Percentiles rank a stretch among this genome's conserved stretches.
phyloP scores from a whole-genome alignment of 2,797 vertebrate species.

The Smutsia gigantea region DNA sequence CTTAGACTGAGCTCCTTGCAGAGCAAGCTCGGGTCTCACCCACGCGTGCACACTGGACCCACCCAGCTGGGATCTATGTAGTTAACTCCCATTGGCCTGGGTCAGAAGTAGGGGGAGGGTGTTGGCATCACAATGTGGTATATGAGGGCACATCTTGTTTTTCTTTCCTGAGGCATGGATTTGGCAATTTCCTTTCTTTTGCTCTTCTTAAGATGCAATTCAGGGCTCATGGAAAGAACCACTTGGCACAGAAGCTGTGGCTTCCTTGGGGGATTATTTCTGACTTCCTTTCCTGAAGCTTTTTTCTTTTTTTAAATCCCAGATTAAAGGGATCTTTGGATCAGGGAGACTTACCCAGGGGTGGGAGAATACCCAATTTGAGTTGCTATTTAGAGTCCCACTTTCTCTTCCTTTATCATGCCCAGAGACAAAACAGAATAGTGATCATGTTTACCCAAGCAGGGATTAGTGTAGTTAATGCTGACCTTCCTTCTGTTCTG shows the following conservation, averaged over 20 bases:
- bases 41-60: accelerated
- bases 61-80: background rate
- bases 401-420: background rate
- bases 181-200: background rate
- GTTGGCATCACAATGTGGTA: accelerated
- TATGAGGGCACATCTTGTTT: accelerated
- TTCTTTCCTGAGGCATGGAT: accelerated
- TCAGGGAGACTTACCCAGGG: too few relatives aligned
- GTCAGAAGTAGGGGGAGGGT: accelerated
- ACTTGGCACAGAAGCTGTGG: accelerated
- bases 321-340: background rate
- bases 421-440: background rate
- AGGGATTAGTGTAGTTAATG: background rate
- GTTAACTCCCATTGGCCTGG: accelerated
- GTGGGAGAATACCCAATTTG: background rate
- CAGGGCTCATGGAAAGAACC: background rate
- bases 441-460: too few relatives aligned
- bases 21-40: background rate
- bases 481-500: background rate
- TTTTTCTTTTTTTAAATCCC: background rate
- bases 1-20: background rate
- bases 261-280: background rate
- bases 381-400: background rate
- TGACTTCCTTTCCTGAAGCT: background rate
- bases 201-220: background rate